A percentile compares a stretch with the other conserved stretches of the same genome.
Conservation (phyloP, 2,113 vertebrate species). For the Arothron firmamentum region DNA sequence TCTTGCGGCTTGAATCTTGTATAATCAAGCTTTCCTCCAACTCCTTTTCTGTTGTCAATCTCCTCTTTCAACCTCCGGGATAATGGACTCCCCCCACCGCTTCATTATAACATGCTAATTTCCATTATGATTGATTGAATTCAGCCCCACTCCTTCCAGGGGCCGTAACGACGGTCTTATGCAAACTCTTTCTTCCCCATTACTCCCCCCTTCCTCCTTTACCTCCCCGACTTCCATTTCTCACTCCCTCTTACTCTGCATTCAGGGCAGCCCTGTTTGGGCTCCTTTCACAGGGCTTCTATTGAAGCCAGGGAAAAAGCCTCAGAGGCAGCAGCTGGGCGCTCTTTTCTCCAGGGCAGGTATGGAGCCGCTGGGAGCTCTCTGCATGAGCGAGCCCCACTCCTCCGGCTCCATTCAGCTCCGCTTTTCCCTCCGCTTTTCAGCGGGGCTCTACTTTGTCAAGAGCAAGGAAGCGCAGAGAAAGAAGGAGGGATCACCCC, state of each 20-base stretch:
- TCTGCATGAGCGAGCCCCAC: conserved; percentile 70
- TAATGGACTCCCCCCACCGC: conserved; percentile 56
- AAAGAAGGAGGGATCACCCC: conserved; percentile 51
- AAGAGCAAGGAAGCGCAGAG: conserved; percentile 49
- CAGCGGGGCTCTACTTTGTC: conserved; percentile 65
- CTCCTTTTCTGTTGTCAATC: conserved; percentile 36
- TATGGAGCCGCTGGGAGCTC: conserved; percentile 66
- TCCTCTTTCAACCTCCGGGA: conserved; percentile 59
- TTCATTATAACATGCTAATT: conserved; percentile 74
- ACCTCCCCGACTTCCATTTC: conserved; percentile 36
- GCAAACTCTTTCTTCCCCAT: neutral
- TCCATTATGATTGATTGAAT: conserved; percentile 73
- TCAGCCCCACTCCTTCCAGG: conserved; percentile 46
- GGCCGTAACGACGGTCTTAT: conserved; percentile 21
- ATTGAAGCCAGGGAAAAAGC: conserved; percentile 71
- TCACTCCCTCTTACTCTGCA: conserved; percentile 45
- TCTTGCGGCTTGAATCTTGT: conserved; percentile 9
- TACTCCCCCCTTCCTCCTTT: neutral
- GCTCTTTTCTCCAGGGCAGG: conserved; percentile 65
- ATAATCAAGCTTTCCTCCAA: conserved; percentile 16
- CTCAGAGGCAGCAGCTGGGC: conserved; percentile 72
- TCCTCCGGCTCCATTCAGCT: conserved; percentile 61
- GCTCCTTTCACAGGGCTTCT: conserved; percentile 68
- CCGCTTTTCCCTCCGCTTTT: conserved; percentile 60
- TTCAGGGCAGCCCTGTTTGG: conserved; percentile 55